Evolutionary conservation across 2,797 vertebrate species (phyloP).

Genomic region (Pteropus rufus): DNA sequence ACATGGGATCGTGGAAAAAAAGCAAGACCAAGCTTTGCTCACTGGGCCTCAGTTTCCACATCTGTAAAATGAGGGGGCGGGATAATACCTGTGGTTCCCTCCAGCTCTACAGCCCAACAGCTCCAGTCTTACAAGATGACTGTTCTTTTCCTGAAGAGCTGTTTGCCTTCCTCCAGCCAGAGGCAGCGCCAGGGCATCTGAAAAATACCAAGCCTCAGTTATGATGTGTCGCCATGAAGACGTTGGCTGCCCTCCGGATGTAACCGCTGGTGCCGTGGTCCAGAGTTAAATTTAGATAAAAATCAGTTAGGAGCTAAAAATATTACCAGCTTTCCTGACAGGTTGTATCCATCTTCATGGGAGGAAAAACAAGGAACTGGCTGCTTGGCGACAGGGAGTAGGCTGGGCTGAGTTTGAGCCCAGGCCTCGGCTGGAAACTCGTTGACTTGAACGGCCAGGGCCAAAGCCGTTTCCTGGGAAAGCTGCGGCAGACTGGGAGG

Average conservation of each 20-base stretch:
- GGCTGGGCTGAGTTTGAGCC: not conserved
- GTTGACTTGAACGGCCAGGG: not conserved
- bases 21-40: not conserved
- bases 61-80: not conserved
- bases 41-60: not conserved
- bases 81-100: not conserved
- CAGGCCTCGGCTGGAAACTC: not conserved
- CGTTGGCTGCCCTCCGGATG: constrained; percentile 16
- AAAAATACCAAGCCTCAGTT: constrained; percentile 30
- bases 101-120: not conserved
- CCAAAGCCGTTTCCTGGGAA: not conserved
- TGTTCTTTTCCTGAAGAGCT: not conserved
- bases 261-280: constrained; percentile 17
- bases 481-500: not conserved
- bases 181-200: constrained; percentile 17
- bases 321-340: constrained; percentile 62
- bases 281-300: constrained; percentile 75
- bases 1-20: not conserved
- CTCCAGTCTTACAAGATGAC: not conserved
- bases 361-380: constrained; percentile 43
- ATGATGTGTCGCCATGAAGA: constrained; percentile 61
- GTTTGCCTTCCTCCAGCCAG: not conserved
- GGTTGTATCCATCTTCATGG: constrained; percentile 37
- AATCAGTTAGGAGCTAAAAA: constrained; percentile 62
- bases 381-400: constrained; percentile 38